phyloP scores from a whole-genome alignment of 2,888 invertebrate species.

The Mystacides longicornis region DNA sequence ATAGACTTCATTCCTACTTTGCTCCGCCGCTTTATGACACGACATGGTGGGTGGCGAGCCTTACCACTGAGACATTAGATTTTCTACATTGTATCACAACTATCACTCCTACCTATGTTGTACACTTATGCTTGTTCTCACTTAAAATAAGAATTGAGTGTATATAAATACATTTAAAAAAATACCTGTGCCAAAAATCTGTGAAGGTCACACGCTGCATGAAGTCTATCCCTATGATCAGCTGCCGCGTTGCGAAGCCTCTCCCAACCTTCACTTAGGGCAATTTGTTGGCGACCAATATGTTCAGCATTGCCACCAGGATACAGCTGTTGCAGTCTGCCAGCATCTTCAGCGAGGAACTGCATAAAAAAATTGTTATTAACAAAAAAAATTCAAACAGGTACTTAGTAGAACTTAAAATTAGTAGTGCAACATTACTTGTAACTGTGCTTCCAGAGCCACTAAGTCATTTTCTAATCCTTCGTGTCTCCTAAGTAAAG shows the following conservation, averaged over 20 bases:
- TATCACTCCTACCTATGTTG: too few relatives aligned
- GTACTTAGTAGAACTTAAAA: background rate
- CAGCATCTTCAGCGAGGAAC: constrained; percentile 88
- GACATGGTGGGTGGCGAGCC: too few relatives aligned
- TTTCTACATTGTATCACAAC: too few relatives aligned
- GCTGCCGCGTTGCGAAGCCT: constrained; percentile 77
- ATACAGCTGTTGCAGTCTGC: constrained; percentile 77
- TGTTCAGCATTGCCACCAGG: constrained; percentile 88
- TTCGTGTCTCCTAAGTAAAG: constrained; percentile 80
- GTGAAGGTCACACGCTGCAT: constrained; percentile 83
- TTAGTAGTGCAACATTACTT: constrained; percentile 38
- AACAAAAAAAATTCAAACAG: background rate
- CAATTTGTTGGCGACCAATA: constrained; percentile 78
- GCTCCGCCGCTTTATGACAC: too few relatives aligned
- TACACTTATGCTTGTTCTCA: too few relatives aligned
- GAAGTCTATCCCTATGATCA: constrained; percentile 69
- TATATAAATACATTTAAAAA: background rate
- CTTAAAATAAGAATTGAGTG: too few relatives aligned
- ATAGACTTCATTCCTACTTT: too few relatives aligned
- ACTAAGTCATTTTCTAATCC: constrained; percentile 89
- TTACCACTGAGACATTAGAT: too few relatives aligned
- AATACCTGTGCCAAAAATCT: constrained; percentile 72
- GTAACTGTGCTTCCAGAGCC: constrained; percentile 84
- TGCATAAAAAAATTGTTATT: too few relatives aligned
- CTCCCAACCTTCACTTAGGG: constrained; percentile 83